Evolutionary conservation across 2,797 vertebrate species (phyloP).

Genomic region (Trachops cirrhosus): DNA sequence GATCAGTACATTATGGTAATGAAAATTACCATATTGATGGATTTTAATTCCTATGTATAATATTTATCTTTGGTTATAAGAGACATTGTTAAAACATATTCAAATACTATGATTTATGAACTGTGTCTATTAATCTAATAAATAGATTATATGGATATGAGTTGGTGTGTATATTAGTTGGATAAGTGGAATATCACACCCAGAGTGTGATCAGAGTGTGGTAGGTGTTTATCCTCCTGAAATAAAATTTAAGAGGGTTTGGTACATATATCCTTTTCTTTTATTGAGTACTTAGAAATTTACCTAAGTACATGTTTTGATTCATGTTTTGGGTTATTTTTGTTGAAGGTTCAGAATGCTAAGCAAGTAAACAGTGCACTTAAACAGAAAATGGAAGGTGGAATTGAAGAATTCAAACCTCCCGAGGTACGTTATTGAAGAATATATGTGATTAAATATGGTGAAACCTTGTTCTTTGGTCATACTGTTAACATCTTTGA

Average conservation of each 20-base stretch:
- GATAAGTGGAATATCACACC: not conserved
- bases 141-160: not conserved
- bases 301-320: constrained; percentile 67
- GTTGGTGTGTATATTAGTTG: not conserved
- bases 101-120: not conserved
- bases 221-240: not conserved
- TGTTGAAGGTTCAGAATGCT: constrained; percentile 95
- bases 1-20: not conserved
- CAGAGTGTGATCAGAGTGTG: not conserved
- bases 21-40: not conserved
- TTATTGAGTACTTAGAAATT: not conserved
- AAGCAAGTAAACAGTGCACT: constrained; percentile 98
- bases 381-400: constrained; percentile 95
- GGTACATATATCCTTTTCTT: not conserved
- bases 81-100: not conserved
- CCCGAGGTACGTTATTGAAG: constrained; percentile 89
- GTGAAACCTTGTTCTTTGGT: not conserved
- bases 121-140: not conserved
- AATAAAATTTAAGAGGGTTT: constrained; percentile 7
- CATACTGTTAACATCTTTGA: not conserved
- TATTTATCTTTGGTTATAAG: not conserved
- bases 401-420: constrained; percentile 93
- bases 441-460: not conserved
- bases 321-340: constrained; percentile 76
- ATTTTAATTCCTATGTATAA: not conserved